Percentiles rank a stretch among this genome's conserved stretches.
These are phyloP conservation scores for Labia minor DNA, from an alignment of 2,888 invertebrate genomes.

Conservation along the genomic window DNA sequence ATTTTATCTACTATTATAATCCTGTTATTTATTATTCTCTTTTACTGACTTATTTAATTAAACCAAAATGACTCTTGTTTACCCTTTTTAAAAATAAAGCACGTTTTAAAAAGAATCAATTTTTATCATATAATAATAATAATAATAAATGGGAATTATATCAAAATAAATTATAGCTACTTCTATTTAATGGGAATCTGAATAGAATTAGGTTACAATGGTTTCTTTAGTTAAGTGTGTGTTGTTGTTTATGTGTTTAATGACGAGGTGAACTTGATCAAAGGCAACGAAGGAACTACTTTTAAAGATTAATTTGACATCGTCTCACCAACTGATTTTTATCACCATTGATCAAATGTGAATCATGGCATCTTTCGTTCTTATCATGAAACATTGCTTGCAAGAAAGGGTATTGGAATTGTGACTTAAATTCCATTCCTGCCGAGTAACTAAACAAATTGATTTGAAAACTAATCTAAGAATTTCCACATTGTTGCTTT, in stretches of 20 bases:
- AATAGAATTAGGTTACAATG: too few relatives aligned
- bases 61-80: too few relatives aligned
- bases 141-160: too few relatives aligned
- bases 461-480: conserved; percentile 5
- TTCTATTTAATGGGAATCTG: too few relatives aligned
- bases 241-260: not conserved
- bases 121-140: too few relatives aligned
- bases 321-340: not conserved
- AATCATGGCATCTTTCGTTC: not conserved
- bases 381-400: not conserved
- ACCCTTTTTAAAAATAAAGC: too few relatives aligned
- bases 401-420: not conserved
- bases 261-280: not conserved
- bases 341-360: not conserved
- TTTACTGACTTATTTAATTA: too few relatives aligned
- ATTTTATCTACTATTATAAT: too few relatives aligned
- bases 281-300: not conserved
- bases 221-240: too few relatives aligned
- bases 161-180: too few relatives aligned
- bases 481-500: conserved; percentile 13
- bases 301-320: not conserved
- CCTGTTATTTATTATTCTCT: too few relatives aligned
- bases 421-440: not conserved
- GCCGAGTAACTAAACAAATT: not conserved
- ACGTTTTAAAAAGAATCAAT: too few relatives aligned